These are phyloP conservation scores for Bradypodion pumilum DNA, from an alignment of 2,797 vertebrate species.

Conservation along the genomic window DNA sequence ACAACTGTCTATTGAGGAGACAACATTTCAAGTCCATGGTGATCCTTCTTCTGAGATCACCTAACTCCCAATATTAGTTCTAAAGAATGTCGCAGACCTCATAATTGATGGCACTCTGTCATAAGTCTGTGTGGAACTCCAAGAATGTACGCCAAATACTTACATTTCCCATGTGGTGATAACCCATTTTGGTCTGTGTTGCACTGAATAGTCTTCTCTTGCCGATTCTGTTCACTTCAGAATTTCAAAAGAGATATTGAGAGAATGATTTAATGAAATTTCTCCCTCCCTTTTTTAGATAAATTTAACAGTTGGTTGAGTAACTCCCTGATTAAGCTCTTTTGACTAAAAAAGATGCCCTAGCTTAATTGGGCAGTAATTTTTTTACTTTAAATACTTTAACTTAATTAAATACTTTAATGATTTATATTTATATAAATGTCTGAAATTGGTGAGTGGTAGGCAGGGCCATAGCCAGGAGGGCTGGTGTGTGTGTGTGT, in stretches of 20 bases:
- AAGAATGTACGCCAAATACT: conserved; percentile 51
- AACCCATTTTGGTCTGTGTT: conserved; percentile 48
- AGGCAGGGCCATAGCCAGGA: too few relatives aligned
- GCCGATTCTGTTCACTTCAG: background rate
- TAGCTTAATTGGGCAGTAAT: background rate
- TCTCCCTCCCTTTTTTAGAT: background rate
- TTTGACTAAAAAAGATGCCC: background rate
- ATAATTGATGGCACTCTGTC: conserved; percentile 40
- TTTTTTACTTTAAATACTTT: background rate
- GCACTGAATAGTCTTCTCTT: background rate
- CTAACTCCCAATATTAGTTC: conserved; percentile 65
- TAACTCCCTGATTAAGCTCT: background rate
- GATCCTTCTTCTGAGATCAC: conserved; percentile 47
- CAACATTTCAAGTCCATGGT: conserved; percentile 49
- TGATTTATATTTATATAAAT: background rate
- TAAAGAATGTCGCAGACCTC: conserved; percentile 58
- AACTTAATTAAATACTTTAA: background rate
- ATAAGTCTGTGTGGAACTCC: conserved; percentile 35
- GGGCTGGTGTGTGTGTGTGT: too few relatives aligned
- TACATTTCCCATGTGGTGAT: conserved; percentile 57
- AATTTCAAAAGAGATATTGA: background rate
- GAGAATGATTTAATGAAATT: background rate
- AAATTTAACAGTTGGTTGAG: background rate
- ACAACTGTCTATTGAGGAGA: conserved; percentile 61
- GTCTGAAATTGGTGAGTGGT: too few relatives aligned